Conservation (phyloP, 1,140 invertebrate genomes). For the Drosophila pachea region DNA sequence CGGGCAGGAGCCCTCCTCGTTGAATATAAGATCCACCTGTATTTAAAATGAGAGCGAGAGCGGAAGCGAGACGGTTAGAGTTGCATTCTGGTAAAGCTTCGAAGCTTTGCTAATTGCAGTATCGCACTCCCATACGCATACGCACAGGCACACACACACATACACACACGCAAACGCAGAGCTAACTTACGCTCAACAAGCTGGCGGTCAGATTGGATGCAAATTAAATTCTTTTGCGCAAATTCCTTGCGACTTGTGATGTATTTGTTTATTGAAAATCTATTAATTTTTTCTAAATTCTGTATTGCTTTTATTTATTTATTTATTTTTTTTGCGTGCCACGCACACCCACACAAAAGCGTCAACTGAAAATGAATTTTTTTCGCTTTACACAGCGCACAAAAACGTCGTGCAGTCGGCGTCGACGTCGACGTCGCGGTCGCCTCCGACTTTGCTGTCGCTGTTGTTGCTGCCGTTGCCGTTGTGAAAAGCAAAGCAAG, state of each 20-base stretch:
- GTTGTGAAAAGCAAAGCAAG: conserved; percentile 46
- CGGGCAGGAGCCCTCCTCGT: conserved; percentile 79
- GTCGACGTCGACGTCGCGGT: conserved; percentile 50
- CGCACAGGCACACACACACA: conserved; percentile 15
- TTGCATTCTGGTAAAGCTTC: conserved; percentile 22
- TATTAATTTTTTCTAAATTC: conserved; percentile 35
- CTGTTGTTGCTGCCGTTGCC: conserved; percentile 25
- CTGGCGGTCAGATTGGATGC: conserved; percentile 59
- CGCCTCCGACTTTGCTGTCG: conserved; percentile 29
- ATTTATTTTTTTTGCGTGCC: conserved; percentile 52
- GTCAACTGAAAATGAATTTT: conserved; percentile 74
- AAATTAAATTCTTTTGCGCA: conserved; percentile 44
- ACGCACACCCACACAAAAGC: conserved; percentile 72
- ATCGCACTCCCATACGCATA: conserved; percentile 19
- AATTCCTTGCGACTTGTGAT: conserved; percentile 29
- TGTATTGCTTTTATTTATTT: conserved; percentile 10
- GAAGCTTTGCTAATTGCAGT: conserved; percentile 21
- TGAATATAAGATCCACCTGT: conserved; percentile 78
- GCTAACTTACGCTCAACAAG: conserved; percentile 68
- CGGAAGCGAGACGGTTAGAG: conserved; percentile 5
- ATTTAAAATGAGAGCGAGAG: conserved; percentile 1
- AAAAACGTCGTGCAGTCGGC: conserved; percentile 57
- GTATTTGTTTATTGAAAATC: conserved; percentile 61
- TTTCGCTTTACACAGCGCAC: conserved; percentile 66
- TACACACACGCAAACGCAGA: not conserved